Percentiles rank a stretch among this genome's conserved stretches.
Conservation (phyloP, 1,140 invertebrate species). For the Chrysopa pallens region DNA sequence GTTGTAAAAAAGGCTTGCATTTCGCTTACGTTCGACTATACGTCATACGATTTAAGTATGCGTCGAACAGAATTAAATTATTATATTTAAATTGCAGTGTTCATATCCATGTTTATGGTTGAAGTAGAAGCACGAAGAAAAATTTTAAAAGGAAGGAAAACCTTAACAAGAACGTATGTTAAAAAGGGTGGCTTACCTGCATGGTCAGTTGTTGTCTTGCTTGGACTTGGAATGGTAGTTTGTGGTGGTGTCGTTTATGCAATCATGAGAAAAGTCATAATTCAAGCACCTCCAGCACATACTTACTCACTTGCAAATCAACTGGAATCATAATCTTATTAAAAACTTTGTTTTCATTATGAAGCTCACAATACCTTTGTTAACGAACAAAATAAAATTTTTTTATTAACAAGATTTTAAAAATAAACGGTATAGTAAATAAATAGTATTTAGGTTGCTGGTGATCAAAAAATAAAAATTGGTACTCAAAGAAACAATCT, state of each 20-base stretch:
- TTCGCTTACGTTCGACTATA: too few relatives aligned
- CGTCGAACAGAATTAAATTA: too few relatives aligned
- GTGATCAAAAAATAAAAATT: too few relatives aligned
- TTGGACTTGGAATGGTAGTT: constrained; percentile 39
- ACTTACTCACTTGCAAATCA: constrained; percentile 8
- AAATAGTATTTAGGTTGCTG: too few relatives aligned
- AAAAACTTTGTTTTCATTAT: too few relatives aligned
- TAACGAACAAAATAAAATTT: too few relatives aligned
- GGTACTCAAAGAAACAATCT: too few relatives aligned
- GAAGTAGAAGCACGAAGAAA: constrained; percentile 53
- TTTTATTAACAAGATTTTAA: too few relatives aligned
- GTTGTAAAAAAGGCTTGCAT: too few relatives aligned
- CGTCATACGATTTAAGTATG: too few relatives aligned
- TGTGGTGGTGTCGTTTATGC: constrained; percentile 39
- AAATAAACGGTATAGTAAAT: too few relatives aligned
- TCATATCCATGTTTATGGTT: constrained; percentile 40
- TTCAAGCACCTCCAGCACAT: constrained; percentile 18
- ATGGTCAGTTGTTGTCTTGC: constrained; percentile 42
- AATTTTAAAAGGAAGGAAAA: constrained; percentile 51
- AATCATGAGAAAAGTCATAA: constrained; percentile 42
- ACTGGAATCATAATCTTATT: neutral
- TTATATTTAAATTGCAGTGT: constrained; percentile 21
- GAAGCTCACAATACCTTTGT: too few relatives aligned
- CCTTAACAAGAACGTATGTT: constrained; percentile 51
- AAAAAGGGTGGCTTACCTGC: constrained; percentile 51